Evolutionary conservation across 1,140 invertebrate genomes (phyloP), one percentile per base, ranked within the genome.

Genomic region (Lordiphosa stackelbergi): DNA sequence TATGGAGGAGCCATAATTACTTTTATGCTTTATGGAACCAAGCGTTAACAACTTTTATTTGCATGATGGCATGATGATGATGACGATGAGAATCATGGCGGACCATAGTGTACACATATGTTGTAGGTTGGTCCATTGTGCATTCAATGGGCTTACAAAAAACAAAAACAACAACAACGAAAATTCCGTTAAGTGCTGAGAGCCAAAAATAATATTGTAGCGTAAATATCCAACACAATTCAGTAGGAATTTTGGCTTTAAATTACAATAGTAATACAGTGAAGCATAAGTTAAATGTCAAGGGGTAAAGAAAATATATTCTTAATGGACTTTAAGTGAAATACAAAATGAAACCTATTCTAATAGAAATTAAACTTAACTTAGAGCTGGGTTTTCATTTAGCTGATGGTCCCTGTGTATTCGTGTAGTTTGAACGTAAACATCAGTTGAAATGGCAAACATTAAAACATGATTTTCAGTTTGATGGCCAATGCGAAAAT

Each of bases 1-100:
- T 40, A 49, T 42, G 47, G 41, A 36, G 13, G 10, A 36, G 42
- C 43, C 48, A 68, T 81, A 75, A 75, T 79, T 81, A 78, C 73
- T 57, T 71, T 69, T 66, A 62, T 79, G 65, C 74, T 52, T 57
- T 55, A 48, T 56, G 36, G 36, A 46, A 38, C 45, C 49, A 56
- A 57, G 45, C 51, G 63, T 66, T 63, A 58, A 57, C 46, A 61
- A 53, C 52, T 48, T 52, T 70, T 47, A 71, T 58, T 58, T 49
- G 16, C 45, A 43, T 38, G 34, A 53, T 43, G 28, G 37, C 34
- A 7, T 34, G 19, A 55, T 43, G 13, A 40, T 53, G 28, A 13
- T 13, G 41, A 43, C 42, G 36, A 48, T 64, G 48, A 36, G 24
- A 28, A 28, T 7, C 24, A 28, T 58, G 51, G 10, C 35, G 34